These are phyloP conservation scores for Mythimna albipuncta DNA, from an alignment of 2,888 invertebrate species.

Conservation along the genomic window DNA sequence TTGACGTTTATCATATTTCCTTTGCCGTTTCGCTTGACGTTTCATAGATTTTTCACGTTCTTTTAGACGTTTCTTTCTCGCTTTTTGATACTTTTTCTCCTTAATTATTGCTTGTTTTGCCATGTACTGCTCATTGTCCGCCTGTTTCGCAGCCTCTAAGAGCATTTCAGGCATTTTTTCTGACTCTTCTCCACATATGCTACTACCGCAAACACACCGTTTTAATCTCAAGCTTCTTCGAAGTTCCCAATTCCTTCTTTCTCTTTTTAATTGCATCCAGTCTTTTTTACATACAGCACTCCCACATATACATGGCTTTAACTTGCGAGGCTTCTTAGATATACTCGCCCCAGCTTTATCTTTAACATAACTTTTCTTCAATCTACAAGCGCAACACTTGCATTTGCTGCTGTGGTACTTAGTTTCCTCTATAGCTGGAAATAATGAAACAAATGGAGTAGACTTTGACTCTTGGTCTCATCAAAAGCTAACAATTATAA, in stretches of 20 bases:
- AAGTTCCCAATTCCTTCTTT: not conserved
- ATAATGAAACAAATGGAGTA: constrained; percentile 4
- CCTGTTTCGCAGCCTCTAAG: not conserved
- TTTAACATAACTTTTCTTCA: not conserved
- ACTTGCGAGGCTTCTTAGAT: not conserved
- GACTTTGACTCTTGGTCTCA: not conserved
- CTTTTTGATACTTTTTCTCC: constrained; percentile 5
- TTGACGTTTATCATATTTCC: constrained; percentile 16
- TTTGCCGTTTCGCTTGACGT: not conserved
- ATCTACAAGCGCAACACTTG: not conserved
- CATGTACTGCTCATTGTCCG: not conserved
- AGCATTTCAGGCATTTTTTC: constrained; percentile 5
- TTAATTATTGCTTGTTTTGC: not conserved
- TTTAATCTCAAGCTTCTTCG: not conserved
- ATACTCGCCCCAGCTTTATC: rapidly evolving
- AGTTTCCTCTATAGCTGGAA: not conserved
- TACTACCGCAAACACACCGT: constrained; percentile 5
- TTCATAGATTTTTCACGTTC: not conserved
- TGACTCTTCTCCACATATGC: not conserved
- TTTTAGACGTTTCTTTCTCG: constrained; percentile 7
- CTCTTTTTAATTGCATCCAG: not conserved
- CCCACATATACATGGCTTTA: constrained; percentile 7
- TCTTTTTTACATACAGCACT: not conserved
- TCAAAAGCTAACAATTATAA: not conserved
- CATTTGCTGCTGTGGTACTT: not conserved